phyloP scores from a whole-genome alignment of 2,888 invertebrate genomes.

The Congeria kusceri region DNA sequence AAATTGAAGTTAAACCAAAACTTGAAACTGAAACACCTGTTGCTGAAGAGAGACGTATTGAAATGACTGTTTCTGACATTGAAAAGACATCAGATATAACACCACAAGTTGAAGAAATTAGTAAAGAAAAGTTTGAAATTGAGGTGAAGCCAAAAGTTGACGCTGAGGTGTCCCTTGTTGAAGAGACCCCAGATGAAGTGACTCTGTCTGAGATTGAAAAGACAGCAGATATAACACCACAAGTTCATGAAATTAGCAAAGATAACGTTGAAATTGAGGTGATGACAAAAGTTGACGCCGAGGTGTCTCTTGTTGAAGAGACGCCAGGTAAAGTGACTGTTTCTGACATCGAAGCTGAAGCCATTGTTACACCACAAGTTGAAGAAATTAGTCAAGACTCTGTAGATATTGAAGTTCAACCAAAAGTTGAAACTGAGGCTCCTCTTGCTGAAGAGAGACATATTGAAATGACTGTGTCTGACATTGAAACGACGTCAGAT shows the following conservation, averaged over 20 bases:
- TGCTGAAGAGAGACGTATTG: background rate
- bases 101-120: no score
- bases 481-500: background rate
- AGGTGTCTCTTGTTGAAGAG: no score
- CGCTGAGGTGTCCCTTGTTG: slow-evolving; percentile 14
- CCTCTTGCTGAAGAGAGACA: slow-evolving; percentile 7
- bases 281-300: no score
- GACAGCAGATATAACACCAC: no score
- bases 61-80: background rate
- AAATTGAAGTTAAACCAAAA: no score
- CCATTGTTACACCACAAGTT: background rate
- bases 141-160: slow-evolving; percentile 21
- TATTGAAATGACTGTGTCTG: slow-evolving; percentile 10
- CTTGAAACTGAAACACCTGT: background rate
- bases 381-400: slow-evolving; percentile 17
- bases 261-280: no score
- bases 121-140: slow-evolving; percentile 11
- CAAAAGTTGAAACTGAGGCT: slow-evolving; percentile 8
- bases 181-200: background rate
- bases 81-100: slow-evolving; percentile 18
- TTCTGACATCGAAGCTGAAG: slow-evolving; percentile 7
- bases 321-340: background rate
- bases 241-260: no score
- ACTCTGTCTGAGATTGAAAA: no score
- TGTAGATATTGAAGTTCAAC: slow-evolving; percentile 7